Conservation (phyloP, 2,888 invertebrate species). For the Epistrophe grossulariae region DNA sequence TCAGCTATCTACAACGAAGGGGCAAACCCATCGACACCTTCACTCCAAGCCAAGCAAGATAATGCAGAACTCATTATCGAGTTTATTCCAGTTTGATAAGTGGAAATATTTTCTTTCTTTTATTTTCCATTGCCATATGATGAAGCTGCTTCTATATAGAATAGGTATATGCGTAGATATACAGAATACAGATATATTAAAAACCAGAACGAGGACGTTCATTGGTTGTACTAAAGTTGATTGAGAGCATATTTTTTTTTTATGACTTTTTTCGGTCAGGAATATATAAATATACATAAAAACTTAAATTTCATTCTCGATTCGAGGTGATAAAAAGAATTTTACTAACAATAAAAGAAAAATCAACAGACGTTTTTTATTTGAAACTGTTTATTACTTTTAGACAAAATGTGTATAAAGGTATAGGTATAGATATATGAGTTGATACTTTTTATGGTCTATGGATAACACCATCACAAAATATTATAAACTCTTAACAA, state of each 20-base stretch:
- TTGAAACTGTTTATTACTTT: neutral
- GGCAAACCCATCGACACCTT: slow-evolving; percentile 56
- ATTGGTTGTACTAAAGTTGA: slow-evolving; percentile 33
- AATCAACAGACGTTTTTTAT: neutral
- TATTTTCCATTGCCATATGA: slow-evolving; percentile 1
- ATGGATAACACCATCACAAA: neutral
- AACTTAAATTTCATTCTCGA: slow-evolving; percentile 60
- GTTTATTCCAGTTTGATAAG: slow-evolving; percentile 73
- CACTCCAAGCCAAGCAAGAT: slow-evolving; percentile 54
- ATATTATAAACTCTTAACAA: neutral
- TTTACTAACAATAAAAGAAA: slow-evolving; percentile 24
- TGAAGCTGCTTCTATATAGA: neutral
- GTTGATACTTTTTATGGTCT: neutral
- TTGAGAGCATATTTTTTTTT: slow-evolving; percentile 23
- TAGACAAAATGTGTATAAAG: neutral
- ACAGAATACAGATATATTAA: neutral
- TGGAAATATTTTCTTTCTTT: slow-evolving; percentile 64
- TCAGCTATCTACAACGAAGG: neutral
- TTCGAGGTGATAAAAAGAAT: slow-evolving; percentile 40
- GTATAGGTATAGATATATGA: neutral
- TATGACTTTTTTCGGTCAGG: slow-evolving; percentile 49
- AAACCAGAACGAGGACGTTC: slow-evolving; percentile 24
- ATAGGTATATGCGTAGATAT: too few relatives aligned
- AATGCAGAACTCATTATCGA: slow-evolving; percentile 73
- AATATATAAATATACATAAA: slow-evolving; percentile 32